Evolutionary conservation across 2,888 invertebrate genomes (phyloP).

Genomic region (Chrysolina haemoptera): DNA sequence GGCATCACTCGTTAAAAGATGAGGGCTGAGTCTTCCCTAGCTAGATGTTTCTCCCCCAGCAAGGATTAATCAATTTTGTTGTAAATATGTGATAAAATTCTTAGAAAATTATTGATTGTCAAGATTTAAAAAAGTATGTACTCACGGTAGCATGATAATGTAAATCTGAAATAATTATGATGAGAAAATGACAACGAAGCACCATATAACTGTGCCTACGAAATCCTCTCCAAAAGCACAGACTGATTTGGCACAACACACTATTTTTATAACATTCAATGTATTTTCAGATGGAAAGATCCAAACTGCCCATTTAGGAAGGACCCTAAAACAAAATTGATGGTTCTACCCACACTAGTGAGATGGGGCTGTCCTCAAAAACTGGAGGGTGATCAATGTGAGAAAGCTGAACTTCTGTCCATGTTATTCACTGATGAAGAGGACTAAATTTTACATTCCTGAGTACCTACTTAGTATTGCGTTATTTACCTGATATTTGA

Average conservation of each 20-base stretch:
- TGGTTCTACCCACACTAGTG: slow-evolving; percentile 87
- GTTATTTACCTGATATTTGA: not conserved
- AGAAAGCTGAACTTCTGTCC: slow-evolving; percentile 80
- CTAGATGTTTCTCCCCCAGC: too few species aligned
- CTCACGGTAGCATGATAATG: too few species aligned
- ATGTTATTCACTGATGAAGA: slow-evolving; percentile 85
- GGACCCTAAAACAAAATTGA: slow-evolving; percentile 79
- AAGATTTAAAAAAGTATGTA: too few species aligned
- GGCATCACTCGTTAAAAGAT: too few species aligned
- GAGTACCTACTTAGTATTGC: not conserved
- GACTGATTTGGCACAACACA: too few species aligned
- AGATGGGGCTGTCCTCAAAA: slow-evolving; percentile 85
- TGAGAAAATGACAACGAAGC: too few species aligned
- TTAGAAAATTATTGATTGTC: too few species aligned
- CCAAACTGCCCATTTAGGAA: slow-evolving; percentile 86
- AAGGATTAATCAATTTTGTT: not conserved
- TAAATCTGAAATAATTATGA: too few species aligned
- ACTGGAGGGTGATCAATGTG: slow-evolving; percentile 85
- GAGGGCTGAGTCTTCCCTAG: too few species aligned
- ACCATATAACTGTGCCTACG: too few species aligned
- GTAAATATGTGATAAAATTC: not conserved
- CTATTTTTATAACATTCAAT: not conserved
- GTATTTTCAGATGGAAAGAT: slow-evolving; percentile 85
- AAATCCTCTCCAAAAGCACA: too few species aligned
- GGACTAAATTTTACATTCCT: slow-evolving; percentile 30